Base-by-base conservation (phyloP, 2,888 invertebrate species). In the Troides oblongomaculatus region DNA sequence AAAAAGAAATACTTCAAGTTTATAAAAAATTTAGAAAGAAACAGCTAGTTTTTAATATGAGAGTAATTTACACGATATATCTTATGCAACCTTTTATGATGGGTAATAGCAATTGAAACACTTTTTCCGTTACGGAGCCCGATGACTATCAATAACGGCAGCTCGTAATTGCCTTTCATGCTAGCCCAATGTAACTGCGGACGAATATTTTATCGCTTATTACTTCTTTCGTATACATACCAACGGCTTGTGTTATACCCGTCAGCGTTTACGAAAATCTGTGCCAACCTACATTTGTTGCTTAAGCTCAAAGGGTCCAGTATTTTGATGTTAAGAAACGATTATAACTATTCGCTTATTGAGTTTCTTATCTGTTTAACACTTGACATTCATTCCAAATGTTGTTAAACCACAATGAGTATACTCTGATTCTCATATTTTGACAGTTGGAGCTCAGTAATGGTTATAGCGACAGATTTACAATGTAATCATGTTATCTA, bases 111-210 rank as follows among this genome's bases (percentile, higher is more conserved):
- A 63, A 67, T 60, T 67, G 63, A 30, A 60, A 60, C 64, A 64
- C 60, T 70, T 66, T 66, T 68, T 39, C 70, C 63, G 63, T 56
- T 60, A 64, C 43, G 63, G 8, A 18, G 59, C 43, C 30, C 53
- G 60, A 43, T 60, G 66, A 66, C 64, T 67, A 59, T 53, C 62
- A 67, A 64, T 64, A 39, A 59, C 23, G 63, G 63, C 7, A 46
- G 7, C 18, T 21, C 25, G 67, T 60, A 64, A 50, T 57, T 50
- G 59, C 56, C 60, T 64, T 69, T 60, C 64, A 53, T 43, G 63
- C 53, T 43, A 18, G 30, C 17, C 30, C 21, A 60, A 7, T 63
- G 58, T 58, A 30, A 36, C 63, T 30, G 30, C 46, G 6, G 39
- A 62, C 57, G 58, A 62, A 70, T 70, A 58, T 70, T 60, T 39